A percentile compares a stretch with the other conserved stretches of the same genome.
These are phyloP conservation scores for Lochmaea capreae DNA, from an alignment of 2,888 invertebrate genomes.

Conservation along the genomic window DNA sequence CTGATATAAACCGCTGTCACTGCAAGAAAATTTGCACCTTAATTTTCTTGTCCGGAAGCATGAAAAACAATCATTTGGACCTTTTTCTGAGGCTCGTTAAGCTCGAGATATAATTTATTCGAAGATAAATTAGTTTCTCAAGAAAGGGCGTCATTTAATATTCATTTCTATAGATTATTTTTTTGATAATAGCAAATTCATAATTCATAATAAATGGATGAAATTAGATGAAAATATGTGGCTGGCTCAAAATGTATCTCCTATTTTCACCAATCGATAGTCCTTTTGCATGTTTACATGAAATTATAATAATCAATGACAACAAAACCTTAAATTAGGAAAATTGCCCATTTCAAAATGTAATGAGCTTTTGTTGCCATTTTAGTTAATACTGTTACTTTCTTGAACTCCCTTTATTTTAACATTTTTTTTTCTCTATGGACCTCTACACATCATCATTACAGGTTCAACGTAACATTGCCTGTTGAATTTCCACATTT, in stretches of 20 bases:
- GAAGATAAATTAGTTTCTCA: background rate
- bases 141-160: too few relatives aligned
- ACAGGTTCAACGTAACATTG: too few relatives aligned
- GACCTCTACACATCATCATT: too few relatives aligned
- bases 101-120: background rate
- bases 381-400: background rate
- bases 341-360: background rate
- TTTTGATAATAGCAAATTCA: too few relatives aligned
- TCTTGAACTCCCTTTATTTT: too few relatives aligned
- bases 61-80: background rate
- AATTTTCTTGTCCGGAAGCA: background rate
- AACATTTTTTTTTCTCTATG: too few relatives aligned
- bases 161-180: background rate
- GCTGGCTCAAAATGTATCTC: too few relatives aligned
- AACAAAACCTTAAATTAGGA: background rate
- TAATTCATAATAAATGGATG: too few relatives aligned
- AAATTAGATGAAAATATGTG: too few relatives aligned
- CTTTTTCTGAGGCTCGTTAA: background rate
- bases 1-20: background rate
- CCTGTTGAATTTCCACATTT: too few relatives aligned
- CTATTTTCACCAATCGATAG: background rate
- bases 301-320: background rate
- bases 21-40: background rate
- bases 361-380: background rate
- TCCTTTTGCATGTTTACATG: background rate